phyloP scores from a whole-genome alignment of 2,113 vertebrate species.

The Psammodynastes pulverulentus region DNA sequence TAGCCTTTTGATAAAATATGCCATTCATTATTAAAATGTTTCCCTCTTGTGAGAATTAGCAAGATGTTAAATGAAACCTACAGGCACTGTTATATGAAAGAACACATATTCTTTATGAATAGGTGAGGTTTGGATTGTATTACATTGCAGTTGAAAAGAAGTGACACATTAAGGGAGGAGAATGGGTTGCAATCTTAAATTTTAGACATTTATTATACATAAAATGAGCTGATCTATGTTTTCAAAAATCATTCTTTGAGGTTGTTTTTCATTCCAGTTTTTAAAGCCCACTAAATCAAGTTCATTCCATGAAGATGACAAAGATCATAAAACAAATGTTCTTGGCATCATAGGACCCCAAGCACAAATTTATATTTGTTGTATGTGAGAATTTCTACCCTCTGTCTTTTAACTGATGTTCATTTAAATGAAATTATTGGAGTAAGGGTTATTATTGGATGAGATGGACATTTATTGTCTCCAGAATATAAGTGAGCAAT shows the following conservation, averaged over 20 bases:
- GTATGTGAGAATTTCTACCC: constrained; percentile 32
- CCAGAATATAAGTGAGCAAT: neutral
- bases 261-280: constrained; percentile 54
- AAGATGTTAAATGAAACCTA: neutral
- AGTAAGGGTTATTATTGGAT: neutral
- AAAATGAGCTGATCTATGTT: constrained; percentile 55
- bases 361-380: constrained; percentile 53
- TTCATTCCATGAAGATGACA: constrained; percentile 50
- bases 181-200: constrained; percentile 33
- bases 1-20: neutral
- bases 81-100: constrained; percentile 28
- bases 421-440: constrained; percentile 30
- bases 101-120: constrained; percentile 25
- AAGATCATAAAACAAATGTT: constrained; percentile 60
- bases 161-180: constrained; percentile 34
- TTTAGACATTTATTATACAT: constrained; percentile 39
- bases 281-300: constrained; percentile 60
- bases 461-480: too few species aligned
- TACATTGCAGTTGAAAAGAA: constrained; percentile 33
- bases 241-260: constrained; percentile 41
- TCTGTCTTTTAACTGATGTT: constrained; percentile 24
- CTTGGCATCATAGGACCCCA: constrained; percentile 43
- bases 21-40: neutral
- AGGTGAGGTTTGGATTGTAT: constrained; percentile 9
- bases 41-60: neutral